Conservation (phyloP, 2,797 vertebrate species). For the Myoxocephalus aenaeus region DNA sequence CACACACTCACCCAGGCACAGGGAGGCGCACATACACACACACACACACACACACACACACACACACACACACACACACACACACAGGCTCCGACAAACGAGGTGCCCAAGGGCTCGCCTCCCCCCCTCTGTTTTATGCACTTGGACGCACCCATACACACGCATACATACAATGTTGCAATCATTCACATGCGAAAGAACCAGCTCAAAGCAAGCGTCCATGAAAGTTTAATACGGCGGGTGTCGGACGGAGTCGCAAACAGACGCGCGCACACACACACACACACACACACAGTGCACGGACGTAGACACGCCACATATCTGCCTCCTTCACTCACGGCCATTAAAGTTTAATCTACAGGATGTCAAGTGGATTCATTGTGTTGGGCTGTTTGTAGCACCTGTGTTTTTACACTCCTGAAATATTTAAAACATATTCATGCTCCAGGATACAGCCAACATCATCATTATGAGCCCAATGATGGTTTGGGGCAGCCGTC, state of each 20-base stretch:
- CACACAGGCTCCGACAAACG: constrained; percentile 29
- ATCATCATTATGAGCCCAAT: constrained; percentile 19
- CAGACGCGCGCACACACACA: constrained; percentile 11
- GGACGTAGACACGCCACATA: constrained; percentile 13
- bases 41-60: constrained; percentile 22
- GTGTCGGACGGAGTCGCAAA: constrained; percentile 60
- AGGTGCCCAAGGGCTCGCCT: constrained; percentile 10
- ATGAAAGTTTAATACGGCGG: constrained; percentile 74
- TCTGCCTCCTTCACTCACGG: constrained; percentile 43
- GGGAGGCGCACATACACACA: constrained; percentile 21
- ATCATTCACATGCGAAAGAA: constrained; percentile 65
- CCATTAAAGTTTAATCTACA: constrained; percentile 72
- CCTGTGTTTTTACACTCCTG: constrained; percentile 62
- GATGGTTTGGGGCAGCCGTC: background rate
- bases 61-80: constrained; percentile 39
- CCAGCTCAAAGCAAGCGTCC: constrained; percentile 61
- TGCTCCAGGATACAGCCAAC: constrained; percentile 18
- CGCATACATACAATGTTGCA: constrained; percentile 26
- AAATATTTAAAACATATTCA: constrained; percentile 67
- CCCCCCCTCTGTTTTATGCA: constrained; percentile 37
- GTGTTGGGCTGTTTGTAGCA: constrained; percentile 64
- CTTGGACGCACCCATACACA: constrained; percentile 52
- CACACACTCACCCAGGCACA: constrained; percentile 27
- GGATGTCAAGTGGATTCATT: constrained; percentile 66
- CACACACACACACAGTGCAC: background rate